Percentiles rank a stretch among this genome's conserved stretches.
Evolutionary conservation across 2,888 invertebrate species (phyloP).

Genomic region (Mycalesis mineus): DNA sequence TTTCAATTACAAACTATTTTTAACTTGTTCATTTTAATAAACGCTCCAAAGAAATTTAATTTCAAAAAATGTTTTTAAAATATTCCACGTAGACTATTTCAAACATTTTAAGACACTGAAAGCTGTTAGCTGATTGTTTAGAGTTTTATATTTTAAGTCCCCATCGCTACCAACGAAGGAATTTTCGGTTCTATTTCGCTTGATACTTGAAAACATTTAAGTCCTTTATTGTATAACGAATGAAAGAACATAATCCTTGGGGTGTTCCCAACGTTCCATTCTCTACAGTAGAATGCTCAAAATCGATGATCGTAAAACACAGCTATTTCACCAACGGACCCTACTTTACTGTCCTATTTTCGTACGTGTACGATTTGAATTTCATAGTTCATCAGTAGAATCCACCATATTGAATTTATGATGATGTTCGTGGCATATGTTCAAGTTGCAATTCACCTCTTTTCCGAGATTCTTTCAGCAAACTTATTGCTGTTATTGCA

Average conservation of each 20-base stretch:
- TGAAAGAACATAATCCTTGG: not conserved
- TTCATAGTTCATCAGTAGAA: constrained; percentile 3
- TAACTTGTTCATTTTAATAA: no score
- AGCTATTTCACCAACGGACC: not conserved
- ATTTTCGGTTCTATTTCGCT: not conserved
- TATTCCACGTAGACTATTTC: no score
- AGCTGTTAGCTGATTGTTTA: no score
- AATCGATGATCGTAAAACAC: constrained; percentile 1
- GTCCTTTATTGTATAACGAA: not conserved
- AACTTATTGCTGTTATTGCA: not conserved
- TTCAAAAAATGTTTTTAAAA: no score
- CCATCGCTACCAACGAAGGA: not conserved
- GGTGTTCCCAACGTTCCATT: not conserved
- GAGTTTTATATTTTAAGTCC: no score
- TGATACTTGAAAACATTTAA: not conserved
- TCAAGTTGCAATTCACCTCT: not conserved
- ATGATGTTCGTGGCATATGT: not conserved
- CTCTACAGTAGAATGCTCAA: not conserved
- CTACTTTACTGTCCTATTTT: not conserved
- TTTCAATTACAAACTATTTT: no score
- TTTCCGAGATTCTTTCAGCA: not conserved
- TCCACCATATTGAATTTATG: not conserved
- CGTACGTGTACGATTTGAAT: not conserved
- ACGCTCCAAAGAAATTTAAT: no score
- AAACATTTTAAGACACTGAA: no score